Base-by-base conservation (phyloP, 2,113 vertebrate genomes). In the Lycaon pictus region DNA sequence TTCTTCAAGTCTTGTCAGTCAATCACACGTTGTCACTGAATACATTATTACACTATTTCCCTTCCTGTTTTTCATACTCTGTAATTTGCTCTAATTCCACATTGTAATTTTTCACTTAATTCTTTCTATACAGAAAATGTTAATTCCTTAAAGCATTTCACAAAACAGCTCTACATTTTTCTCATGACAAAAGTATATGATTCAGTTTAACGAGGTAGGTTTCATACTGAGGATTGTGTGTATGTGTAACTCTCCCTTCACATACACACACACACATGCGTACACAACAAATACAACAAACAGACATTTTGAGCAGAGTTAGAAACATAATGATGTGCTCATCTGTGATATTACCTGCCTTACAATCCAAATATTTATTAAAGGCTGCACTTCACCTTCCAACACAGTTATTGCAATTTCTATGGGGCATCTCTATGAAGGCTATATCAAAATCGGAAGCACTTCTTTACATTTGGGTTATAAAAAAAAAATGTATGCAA, bases 381-480 rank as follows among this genome's bases (percentile, higher is more conserved):
- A 83, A 1, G 11, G 32, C 16, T 11, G 13, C 2, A 37, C 0
- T 15, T 53, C 5, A 32, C 2, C 10, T 58, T 35, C 17, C 4
- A 71, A 13, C 5, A 6, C 13, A 8, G 51, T 7, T 25, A 43
- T 32, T 48, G 25, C 3, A 43, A 0, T 56, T 23, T 29, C 23
- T 5, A 48, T 3, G 15, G 25, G 43, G 27, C 19, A 55, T 56
- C 5, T 16, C 19, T 48, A 9, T 7, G 29, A n/a, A 58, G 2
- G 11, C 19, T 53, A 1, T 6, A 13, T 19, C 11, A 60, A 51
- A 74, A 48, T 13, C 15, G 65, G 19, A 43, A 67, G 1, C 12
- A 60, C 7, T 32, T 84, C 43, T 88, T 76, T 25, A 76, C 17
- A 90, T 55, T 9, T 67, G 25, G 37, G 17, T 82, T 69, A 76